Conservation (phyloP, 2,888 invertebrate genomes). For the Eupeodes luniger region DNA sequence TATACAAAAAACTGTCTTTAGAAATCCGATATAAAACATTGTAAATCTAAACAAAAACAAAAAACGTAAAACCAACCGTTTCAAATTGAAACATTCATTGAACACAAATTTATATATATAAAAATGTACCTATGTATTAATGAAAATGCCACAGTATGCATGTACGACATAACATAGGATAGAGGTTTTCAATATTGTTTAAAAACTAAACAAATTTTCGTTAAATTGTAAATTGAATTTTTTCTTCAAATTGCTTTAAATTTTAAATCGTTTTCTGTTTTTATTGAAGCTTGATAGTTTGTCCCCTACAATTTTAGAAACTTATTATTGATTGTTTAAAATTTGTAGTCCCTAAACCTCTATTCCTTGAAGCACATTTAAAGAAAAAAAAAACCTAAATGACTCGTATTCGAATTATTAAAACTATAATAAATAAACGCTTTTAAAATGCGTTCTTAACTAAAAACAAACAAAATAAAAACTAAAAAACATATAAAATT, state of each 20-base stretch:
- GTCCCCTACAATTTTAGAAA: background rate
- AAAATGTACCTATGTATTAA: background rate
- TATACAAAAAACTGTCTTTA: conserved; percentile 13
- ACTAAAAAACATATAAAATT: conserved; percentile 27
- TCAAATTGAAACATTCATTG: conserved; percentile 71
- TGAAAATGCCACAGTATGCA: conserved; percentile 5
- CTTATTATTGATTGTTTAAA: background rate
- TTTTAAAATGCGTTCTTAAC: conserved; percentile 45
- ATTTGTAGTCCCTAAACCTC: background rate
- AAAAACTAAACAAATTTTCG: background rate
- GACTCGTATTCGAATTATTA: conserved; percentile 33
- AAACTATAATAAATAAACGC: conserved; percentile 22
- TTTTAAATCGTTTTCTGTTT: background rate
- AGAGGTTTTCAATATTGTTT: background rate
- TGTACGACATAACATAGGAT: background rate
- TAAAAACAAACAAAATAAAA: conserved; percentile 34
- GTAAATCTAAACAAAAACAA: conserved; percentile 28
- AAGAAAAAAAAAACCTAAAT: background rate
- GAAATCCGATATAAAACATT: conserved; percentile 10
- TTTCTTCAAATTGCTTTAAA: background rate
- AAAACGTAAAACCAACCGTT: conserved; percentile 49
- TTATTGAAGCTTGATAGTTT: background rate
- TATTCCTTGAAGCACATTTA: background rate
- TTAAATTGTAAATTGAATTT: background rate
- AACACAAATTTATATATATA: background rate